Conservation (phyloP, 2,113 vertebrate genomes). For the rat (Rattus norvegicus) region DNA sequence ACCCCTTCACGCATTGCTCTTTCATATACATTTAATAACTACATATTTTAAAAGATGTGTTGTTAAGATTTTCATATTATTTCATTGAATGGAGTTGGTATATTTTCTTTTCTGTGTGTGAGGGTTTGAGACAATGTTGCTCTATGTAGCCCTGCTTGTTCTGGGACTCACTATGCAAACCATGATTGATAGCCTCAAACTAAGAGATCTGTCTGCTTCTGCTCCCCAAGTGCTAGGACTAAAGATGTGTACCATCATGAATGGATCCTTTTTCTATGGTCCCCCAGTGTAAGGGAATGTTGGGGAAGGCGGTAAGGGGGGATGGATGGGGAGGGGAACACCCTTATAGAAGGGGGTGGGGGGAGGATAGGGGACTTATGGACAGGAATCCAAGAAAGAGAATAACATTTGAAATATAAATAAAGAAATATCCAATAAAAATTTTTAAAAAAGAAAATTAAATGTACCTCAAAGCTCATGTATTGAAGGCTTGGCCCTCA, state of each 20-base stretch:
- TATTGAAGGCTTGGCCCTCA: no score
- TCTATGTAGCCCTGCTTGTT: not conserved
- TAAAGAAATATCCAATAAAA: no score
- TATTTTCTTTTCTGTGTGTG: not conserved
- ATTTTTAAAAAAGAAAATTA: not conserved
- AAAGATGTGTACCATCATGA: not conserved
- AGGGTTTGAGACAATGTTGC: not conserved
- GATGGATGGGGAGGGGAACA: no score
- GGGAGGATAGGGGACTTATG: no score
- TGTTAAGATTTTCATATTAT: conserved; percentile 22
- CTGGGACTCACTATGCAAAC: not conserved
- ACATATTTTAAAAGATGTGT: conserved; percentile 7
- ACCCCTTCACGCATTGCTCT: not conserved
- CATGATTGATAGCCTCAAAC: not conserved
- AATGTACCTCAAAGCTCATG: not conserved
- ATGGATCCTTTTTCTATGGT: not conserved
- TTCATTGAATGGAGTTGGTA: not conserved
- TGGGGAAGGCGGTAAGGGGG: no score
- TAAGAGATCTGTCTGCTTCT: not conserved
- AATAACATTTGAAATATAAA: no score
- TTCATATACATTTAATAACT: conserved; percentile 12
- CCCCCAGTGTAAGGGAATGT: not conserved
- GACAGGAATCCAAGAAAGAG: no score
- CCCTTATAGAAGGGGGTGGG: no score
- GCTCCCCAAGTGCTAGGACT: not conserved